Base-by-base conservation (phyloP, 2,888 invertebrate species). In the Aleiodes alternator region DNA sequence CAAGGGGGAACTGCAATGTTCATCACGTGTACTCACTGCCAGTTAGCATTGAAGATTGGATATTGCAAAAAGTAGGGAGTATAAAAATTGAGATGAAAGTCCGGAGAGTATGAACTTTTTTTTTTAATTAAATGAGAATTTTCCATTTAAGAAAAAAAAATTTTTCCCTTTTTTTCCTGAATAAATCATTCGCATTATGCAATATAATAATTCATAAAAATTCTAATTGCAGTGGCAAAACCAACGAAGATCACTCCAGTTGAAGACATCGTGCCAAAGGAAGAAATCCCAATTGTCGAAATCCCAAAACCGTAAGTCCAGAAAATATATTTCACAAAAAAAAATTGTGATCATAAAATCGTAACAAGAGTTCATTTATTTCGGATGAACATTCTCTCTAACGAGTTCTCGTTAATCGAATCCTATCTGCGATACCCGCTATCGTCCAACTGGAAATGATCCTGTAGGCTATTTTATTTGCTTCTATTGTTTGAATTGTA, bases 151-250 rank as follows among this genome's bases (percentile, higher is more conserved):
- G 8, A 8, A 38, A 38, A 38, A 8, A 38, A 38, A 38, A 38
- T 4, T 38, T 38, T 38, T 38, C 38, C 8, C 8, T 0, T 7
- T 38, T 38, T 38, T 38, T 38, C 38, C 5, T 38, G 38, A 5
- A 38, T 38, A 38, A 38, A 38, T 38, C 38, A 38, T 1, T 38
- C 38, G 8, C 8, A 1, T 38, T 3, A 38, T 38, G 38, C 3
- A 38, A 38, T 38, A 23, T 23, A 23, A 23, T 23, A 43, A 43
- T 43, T 6, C 0, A 43, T 43, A 1, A 43, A 43, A 43, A 43
- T 86, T 84, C 14, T 83, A 90, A 90, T 90, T 34, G 85, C 90
- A 61, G 90, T 90, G 82, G 80, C 89, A 56, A 82, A 88, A 29
- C 89, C 90, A 64, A 84, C 87, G 16, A 88, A 88, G 78, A 84